These are phyloP conservation scores for Caranx ignobilis DNA, from an alignment of 2,113 vertebrate genomes.

Conservation along the genomic window DNA sequence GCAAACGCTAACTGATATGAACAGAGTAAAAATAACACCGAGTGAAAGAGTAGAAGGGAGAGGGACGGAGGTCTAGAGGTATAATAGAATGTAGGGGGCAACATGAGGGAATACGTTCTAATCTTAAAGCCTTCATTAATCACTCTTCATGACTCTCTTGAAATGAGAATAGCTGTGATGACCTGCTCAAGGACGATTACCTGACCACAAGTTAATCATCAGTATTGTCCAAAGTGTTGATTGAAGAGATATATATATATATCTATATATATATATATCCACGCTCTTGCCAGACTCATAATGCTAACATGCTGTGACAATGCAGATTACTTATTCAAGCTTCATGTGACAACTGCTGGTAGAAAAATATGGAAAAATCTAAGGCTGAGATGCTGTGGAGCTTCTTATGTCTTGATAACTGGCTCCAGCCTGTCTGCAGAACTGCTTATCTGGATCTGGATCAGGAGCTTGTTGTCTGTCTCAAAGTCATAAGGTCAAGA, in stretches of 20 bases:
- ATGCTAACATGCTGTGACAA: constrained; percentile 4
- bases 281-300: neutral
- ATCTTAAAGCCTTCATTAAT: constrained; percentile 52
- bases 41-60: neutral
- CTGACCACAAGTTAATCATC: constrained; percentile 13
- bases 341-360: constrained; percentile 49
- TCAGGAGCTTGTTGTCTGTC: constrained; percentile 23
- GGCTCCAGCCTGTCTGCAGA: constrained; percentile 24
- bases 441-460: constrained; percentile 29
- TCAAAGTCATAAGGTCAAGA: constrained; percentile 34
- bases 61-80: neutral
- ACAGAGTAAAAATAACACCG: constrained; percentile 9
- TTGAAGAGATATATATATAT: neutral
- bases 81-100: constrained; percentile 25
- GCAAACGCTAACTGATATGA: constrained; percentile 8
- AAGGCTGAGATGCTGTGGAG: constrained; percentile 11
- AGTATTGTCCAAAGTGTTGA: constrained; percentile 5
- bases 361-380: constrained; percentile 28
- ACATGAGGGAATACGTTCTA: constrained; percentile 15
- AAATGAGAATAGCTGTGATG: constrained; percentile 32
- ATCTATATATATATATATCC: too few relatives aligned
- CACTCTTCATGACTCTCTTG: constrained; percentile 28
- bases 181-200: constrained; percentile 21
- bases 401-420: constrained; percentile 53
- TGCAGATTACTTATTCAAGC: constrained; percentile 27